Evolutionary conservation across 2,888 invertebrate species (phyloP).

Genomic region (Smittia aterrima): DNA sequence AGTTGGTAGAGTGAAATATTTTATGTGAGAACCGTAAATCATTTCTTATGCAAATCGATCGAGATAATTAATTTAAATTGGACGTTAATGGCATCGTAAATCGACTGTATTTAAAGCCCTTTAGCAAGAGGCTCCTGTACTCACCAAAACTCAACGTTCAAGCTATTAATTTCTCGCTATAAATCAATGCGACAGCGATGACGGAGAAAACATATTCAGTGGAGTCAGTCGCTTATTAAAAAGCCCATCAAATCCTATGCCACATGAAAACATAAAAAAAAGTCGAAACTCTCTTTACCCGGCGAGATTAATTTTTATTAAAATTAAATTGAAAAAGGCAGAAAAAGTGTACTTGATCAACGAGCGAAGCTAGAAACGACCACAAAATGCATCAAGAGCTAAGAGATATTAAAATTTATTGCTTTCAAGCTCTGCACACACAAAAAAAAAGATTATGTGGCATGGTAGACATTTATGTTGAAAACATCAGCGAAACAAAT

Average conservation of each 20-base stretch:
- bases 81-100: conserved; percentile 26
- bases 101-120: not conserved
- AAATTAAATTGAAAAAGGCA: conserved; percentile 31
- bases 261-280: too few relatives aligned
- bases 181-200: conserved; percentile 23
- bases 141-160: not conserved
- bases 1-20: too few relatives aligned
- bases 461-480: conserved; percentile 32
- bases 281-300: not conserved
- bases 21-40: too few relatives aligned
- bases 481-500: conserved; percentile 36
- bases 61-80: conserved; percentile 31
- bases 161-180: conserved; percentile 33
- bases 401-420: conserved; percentile 37
- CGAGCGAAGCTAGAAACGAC: not conserved
- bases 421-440: conserved; percentile 14
- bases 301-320: conserved; percentile 31
- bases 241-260: too few relatives aligned
- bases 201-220: not conserved
- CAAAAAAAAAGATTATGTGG: conserved; percentile 26
- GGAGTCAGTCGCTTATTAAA: too few relatives aligned
- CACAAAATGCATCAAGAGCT: not conserved
- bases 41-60: too few relatives aligned
- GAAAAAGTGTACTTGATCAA: conserved; percentile 5
- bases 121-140: not conserved